Conservation (phyloP, 2,888 invertebrate species). For the Apomyelois bistriatella region DNA sequence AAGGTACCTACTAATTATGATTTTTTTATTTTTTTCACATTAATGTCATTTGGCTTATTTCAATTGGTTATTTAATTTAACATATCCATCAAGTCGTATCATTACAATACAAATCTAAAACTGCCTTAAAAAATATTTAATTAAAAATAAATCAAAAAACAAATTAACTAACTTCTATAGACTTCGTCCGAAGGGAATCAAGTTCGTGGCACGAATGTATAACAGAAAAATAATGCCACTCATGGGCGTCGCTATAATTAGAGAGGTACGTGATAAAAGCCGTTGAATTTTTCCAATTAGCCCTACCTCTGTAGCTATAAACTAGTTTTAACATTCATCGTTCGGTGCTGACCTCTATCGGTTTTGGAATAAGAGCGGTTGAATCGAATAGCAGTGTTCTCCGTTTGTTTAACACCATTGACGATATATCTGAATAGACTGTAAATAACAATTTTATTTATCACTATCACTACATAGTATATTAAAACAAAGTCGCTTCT, state of each 20-base stretch:
- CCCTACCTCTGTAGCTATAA: constrained; percentile 7
- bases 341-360: constrained; percentile 10
- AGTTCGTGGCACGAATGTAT: not conserved
- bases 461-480: no score
- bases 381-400: not conserved
- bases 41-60: no score
- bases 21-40: no score
- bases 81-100: no score
- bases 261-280: constrained; percentile 12
- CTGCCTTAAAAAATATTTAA: no score
- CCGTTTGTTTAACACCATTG: not conserved
- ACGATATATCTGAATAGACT: not conserved
- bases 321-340: constrained; percentile 3
- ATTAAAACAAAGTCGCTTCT: no score
- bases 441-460: not conserved
- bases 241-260: constrained; percentile 8
- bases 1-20: no score
- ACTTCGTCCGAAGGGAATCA: not conserved
- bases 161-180: no score
- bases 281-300: constrained; percentile 10
- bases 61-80: no score
- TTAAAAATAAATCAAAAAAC: no score
- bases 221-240: not conserved
- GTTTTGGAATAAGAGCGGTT: not conserved
- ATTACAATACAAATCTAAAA: no score